Evolutionary conservation across 1,140 invertebrate genomes (phyloP).

Genomic region (Nasonia giraulti): DNA sequence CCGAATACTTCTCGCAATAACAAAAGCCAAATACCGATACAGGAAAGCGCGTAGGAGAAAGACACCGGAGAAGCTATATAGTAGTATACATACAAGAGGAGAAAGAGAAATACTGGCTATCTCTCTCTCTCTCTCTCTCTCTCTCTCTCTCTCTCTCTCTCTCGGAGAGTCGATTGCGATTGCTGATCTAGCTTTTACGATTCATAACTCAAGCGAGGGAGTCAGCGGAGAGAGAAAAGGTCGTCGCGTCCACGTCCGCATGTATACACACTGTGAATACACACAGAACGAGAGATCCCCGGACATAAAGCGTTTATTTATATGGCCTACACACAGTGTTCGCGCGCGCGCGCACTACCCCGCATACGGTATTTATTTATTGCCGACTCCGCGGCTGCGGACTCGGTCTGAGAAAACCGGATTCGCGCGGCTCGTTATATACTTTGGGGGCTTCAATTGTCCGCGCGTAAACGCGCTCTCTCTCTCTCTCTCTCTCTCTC

Average conservation of each 20-base stretch:
- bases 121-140: not conserved
- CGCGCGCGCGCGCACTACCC: slow-evolving; percentile 41
- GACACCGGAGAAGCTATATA: not conserved
- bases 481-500: not conserved
- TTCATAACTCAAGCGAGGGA: slow-evolving; percentile 59
- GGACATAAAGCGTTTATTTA: slow-evolving; percentile 64
- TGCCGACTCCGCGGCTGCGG: slow-evolving; percentile 2
- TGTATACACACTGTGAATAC: not conserved
- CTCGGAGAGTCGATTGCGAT: slow-evolving; percentile 50
- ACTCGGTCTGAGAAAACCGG: slow-evolving; percentile 11
- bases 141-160: not conserved
- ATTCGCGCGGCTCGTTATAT: not conserved
- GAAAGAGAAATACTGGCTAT: slow-evolving; percentile 14
- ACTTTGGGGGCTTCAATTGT: slow-evolving; percentile 28
- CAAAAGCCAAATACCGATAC: not conserved
- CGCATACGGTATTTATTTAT: slow-evolving; percentile 44
- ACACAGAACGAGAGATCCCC: not conserved
- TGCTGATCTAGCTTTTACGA: slow-evolving; percentile 62
- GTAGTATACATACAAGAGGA: not conserved
- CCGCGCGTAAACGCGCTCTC: slow-evolving; percentile 10
- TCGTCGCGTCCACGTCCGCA: slow-evolving; percentile 29
- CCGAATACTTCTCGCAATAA: not conserved
- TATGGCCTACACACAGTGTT: slow-evolving; percentile 61
- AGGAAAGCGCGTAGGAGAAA: not conserved
- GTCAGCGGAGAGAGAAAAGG: slow-evolving; percentile 10